Percentiles rank a stretch among this genome's conserved stretches.
These are phyloP conservation scores for Hipparchia semele DNA, from an alignment of 2,888 invertebrate genomes.

Conservation along the genomic window DNA sequence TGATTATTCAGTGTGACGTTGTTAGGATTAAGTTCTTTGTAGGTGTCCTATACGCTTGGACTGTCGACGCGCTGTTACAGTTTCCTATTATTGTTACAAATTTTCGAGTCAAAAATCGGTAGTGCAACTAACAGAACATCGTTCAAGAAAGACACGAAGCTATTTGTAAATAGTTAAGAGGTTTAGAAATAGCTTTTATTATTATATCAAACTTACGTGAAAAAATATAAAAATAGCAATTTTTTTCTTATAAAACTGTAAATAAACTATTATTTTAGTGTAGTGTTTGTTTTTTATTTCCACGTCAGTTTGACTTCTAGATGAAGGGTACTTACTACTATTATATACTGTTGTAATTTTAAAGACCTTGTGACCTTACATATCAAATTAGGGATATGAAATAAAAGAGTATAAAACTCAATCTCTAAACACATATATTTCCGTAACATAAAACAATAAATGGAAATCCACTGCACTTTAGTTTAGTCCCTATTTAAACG, in stretches of 20 bases:
- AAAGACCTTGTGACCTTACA: background rate
- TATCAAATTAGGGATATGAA: background rate
- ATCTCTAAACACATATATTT: background rate
- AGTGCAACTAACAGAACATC: slow-evolving; percentile 50
- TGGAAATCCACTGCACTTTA: background rate
- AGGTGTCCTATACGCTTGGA: slow-evolving; percentile 48
- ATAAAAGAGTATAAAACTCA: background rate
- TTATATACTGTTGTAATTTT: background rate
- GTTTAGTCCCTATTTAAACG: background rate
- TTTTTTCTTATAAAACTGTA: slow-evolving; percentile 73
- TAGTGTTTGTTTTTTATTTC: slow-evolving; percentile 51
- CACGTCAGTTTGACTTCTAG: background rate
- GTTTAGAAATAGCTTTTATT: slow-evolving; percentile 76
- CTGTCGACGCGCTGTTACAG: slow-evolving; percentile 47
- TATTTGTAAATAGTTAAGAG: slow-evolving; percentile 72
- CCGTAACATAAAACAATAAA: background rate
- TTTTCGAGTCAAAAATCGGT: slow-evolving; percentile 52
- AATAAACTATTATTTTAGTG: slow-evolving; percentile 79
- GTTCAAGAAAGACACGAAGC: slow-evolving; percentile 51
- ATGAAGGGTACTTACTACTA: background rate
- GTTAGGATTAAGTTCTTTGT: slow-evolving; percentile 59
- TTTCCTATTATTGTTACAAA: slow-evolving; percentile 46
- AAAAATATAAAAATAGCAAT: slow-evolving; percentile 76
- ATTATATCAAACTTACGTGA: slow-evolving; percentile 61
- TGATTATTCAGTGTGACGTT: slow-evolving; percentile 57